Evolutionary conservation across 1,140 invertebrate species (phyloP).

Genomic region (Diachasmimorpha longicaudata): DNA sequence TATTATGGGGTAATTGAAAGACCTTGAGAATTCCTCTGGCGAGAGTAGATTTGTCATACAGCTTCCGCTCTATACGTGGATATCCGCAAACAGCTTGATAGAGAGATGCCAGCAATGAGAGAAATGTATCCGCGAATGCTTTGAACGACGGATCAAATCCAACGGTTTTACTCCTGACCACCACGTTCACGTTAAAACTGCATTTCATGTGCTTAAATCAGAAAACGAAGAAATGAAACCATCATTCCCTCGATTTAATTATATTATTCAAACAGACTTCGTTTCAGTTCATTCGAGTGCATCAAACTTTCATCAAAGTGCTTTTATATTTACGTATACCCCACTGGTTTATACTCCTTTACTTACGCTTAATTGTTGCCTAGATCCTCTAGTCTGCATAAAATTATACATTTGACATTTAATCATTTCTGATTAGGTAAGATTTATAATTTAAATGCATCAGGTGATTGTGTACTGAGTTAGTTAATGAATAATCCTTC

Average conservation of each 20-base stretch:
- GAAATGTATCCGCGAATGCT: conserved; percentile 72
- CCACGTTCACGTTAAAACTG: conserved; percentile 77
- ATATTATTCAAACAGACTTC: background rate
- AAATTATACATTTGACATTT: conserved; percentile 8
- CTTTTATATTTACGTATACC: background rate
- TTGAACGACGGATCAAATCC: conserved; percentile 83
- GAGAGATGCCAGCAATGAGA: conserved; percentile 76
- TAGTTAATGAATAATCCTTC: too few relatives aligned
- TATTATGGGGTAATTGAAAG: conserved; percentile 14
- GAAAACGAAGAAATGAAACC: conserved; percentile 4
- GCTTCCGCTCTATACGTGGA: conserved; percentile 74
- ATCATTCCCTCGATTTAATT: background rate
- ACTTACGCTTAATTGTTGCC: conserved; percentile 29
- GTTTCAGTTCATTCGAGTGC: background rate
- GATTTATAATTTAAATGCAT: background rate
- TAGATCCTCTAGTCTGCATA: conserved; percentile 31
- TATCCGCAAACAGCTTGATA: conserved; percentile 67
- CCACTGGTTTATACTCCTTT: background rate
- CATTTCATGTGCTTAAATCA: conserved; percentile 68
- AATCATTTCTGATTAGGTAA: background rate
- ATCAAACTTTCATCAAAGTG: background rate
- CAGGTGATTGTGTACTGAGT: too few relatives aligned
- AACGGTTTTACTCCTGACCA: conserved; percentile 72
- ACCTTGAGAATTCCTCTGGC: conserved; percentile 57
- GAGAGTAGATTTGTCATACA: conserved; percentile 66